Base-by-base conservation (phyloP, 2,797 vertebrate genomes). In the Pempheris klunzingeri region DNA sequence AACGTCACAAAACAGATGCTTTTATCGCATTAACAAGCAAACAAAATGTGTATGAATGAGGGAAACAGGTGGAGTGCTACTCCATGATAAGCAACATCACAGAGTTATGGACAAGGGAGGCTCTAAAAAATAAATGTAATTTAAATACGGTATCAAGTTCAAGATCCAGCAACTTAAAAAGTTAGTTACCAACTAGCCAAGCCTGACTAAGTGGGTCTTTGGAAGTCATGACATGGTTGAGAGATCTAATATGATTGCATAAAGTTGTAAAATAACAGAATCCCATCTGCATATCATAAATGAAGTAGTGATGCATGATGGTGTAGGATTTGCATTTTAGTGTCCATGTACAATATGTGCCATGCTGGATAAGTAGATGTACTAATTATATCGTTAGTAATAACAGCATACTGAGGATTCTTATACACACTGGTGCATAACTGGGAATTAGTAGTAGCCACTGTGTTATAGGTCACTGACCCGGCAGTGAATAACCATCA, bases 1-100 rank as follows among this genome's bases (percentile, higher is more conserved):
- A 66, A 64, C 82, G 77, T 66, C 82, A 82, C 62, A 41, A 84
- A 82, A 65, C 74, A 85, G 79, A 84, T 86, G 70, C 52, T 81
- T 80, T 88, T 70, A 82, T 79, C 30, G 28, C 80, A 66, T 76
- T 68, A 62, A 65, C 71, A 59, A 77, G 74, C 78, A 72, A 74
- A 81, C 58, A 75, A 76, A 81, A 76, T 70, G 55, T 78, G 65
- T 62, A 52, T 13, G 59, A 55, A 13, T n/a, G 50, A 77, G 46
- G 47, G 36, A 70, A 85, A 70, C 80, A 80, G 82, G 85, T 81
- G 79, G 52, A 36, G 49, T 44, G 39, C 26, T 6, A 36, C 67
- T 74, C 64, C 30, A 28, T 78, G 73, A 58, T 68, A 65, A 39
- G 20, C 24, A 41, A 13, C 20, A 34, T 46, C 38, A 20, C 54